These are phyloP conservation scores for Nebria ingens DNA, from an alignment of 1,140 invertebrate genomes.

Conservation along the genomic window DNA sequence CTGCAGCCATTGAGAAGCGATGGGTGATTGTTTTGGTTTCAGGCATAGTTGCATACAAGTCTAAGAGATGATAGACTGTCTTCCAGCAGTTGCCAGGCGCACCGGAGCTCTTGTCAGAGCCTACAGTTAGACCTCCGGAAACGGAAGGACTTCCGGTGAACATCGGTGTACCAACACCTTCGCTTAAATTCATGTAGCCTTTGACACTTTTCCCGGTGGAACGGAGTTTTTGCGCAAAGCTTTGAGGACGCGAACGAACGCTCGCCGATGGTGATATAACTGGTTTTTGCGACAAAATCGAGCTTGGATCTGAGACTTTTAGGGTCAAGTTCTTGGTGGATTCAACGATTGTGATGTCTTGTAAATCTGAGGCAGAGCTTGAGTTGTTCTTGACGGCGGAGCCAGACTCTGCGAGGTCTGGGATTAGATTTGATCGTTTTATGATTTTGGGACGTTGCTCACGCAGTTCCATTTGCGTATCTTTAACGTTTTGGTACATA, in stretches of 20 bases:
- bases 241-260: conserved; percentile 63
- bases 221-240: conserved; percentile 73
- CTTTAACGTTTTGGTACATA: conserved; percentile 95
- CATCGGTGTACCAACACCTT: conserved; percentile 60
- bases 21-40: conserved; percentile 79
- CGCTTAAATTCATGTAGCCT: conserved; percentile 46
- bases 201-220: conserved; percentile 76
- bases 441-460: conserved; percentile 46
- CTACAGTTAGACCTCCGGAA: conserved; percentile 29
- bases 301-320: conserved; percentile 29
- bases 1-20: conserved; percentile 37
- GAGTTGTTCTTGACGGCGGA: not conserved
- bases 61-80: conserved; percentile 84
- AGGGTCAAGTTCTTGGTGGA: conserved; percentile 31
- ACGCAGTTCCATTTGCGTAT: conserved; percentile 81
- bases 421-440: conserved; percentile 29
- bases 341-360: conserved; percentile 39
- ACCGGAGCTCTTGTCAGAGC: conserved; percentile 38
- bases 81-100: conserved; percentile 69
- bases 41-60: conserved; percentile 87
- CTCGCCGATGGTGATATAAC: conserved; percentile 50
- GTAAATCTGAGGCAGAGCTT: conserved; percentile 49
- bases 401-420: conserved; percentile 20
- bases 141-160: conserved; percentile 48
- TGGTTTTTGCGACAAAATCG: conserved; percentile 29